Base-by-base conservation (phyloP, 2,888 invertebrate genomes). In the Hydroisotoma schaefferi region DNA sequence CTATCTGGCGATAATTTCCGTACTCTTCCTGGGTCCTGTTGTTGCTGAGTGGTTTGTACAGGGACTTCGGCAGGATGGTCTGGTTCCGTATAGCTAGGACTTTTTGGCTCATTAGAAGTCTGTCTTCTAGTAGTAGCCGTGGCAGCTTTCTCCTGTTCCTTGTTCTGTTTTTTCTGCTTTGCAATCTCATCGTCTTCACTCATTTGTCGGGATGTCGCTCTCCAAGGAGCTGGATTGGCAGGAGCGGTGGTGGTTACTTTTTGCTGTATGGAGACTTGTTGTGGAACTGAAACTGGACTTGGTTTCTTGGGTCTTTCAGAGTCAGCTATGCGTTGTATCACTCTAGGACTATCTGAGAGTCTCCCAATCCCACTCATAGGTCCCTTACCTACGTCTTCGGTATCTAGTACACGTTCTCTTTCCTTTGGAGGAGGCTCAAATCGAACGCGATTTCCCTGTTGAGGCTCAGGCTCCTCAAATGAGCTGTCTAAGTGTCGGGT, bases 101-200 rank as follows among this genome's bases (percentile, higher is more conserved):
- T 61, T 57, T 65, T 65, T 20, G 67, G 70, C 59, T 71, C 71
- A 38, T 66, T 68, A 55, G 65, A 64, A 23, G 68, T 40, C 57
- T 68, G 67, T 33, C 70, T 37, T 55, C 69, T 44, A 27, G 62
- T 56, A 10, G 58, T 56, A 29, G 40, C 51, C 10, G 38, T 46
- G n/a, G 48, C 44, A 37, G 48, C 18, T 76, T 67, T 6, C 79
- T 75, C 22, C 84, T 82, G 12, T 85, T 80, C 25, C 77, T 91
- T 91, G 74, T 89, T 92, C 78, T 89, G 88, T 75, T 88, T 87
- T 79, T 93, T 93, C 68, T 90, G 87, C 74, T 87, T 85, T 10
- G 88, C 82, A 65, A 93, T 90, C 77, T 94, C 94, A 75, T 92
- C 91, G 74, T 91, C 92, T 79, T 93, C 93, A 75, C 90, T 90